Conservation (phyloP, 1,140 invertebrate genomes). For the Melitaea cinxia region DNA sequence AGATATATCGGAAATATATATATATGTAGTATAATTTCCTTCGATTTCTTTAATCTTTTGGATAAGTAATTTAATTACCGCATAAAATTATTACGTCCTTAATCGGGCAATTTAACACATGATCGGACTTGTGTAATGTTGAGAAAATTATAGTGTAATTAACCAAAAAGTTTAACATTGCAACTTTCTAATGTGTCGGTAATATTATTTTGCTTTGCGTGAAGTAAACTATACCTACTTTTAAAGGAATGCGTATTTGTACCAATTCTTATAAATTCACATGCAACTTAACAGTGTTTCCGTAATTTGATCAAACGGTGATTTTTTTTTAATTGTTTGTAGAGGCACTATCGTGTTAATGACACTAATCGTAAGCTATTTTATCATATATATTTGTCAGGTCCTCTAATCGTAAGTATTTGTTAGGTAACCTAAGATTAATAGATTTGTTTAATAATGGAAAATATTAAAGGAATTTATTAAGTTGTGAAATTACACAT, state of each 20-base stretch:
- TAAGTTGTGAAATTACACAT: no score
- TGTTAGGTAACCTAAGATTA: no score
- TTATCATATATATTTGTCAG: no score
- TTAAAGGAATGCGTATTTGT: constrained; percentile 1
- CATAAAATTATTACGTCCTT: constrained; percentile 26
- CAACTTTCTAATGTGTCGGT: constrained; percentile 28
- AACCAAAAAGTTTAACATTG: constrained; percentile 5
- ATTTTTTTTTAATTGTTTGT: no score
- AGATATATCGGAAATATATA: constrained; percentile 15
- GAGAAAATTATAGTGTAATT: constrained; percentile 3
- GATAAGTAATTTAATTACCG: constrained; percentile 21
- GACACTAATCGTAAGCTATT: no score
- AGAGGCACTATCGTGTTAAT: no score
- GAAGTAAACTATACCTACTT: constrained; percentile 12
- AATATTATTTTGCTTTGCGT: constrained; percentile 14
- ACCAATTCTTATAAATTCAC: background rate
- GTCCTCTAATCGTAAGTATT: no score
- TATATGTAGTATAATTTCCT: no score
- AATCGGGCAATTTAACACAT: constrained; percentile 20
- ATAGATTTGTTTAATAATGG: no score
- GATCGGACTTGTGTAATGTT: constrained; percentile 16
- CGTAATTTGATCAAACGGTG: background rate
- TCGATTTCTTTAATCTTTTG: constrained; percentile 25
- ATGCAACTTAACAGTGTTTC: background rate
- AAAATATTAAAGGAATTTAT: no score